Evolutionary conservation across 2,113 vertebrate species (phyloP), one percentile per base, ranked within the genome.

Genomic region (Indri indri): DNA sequence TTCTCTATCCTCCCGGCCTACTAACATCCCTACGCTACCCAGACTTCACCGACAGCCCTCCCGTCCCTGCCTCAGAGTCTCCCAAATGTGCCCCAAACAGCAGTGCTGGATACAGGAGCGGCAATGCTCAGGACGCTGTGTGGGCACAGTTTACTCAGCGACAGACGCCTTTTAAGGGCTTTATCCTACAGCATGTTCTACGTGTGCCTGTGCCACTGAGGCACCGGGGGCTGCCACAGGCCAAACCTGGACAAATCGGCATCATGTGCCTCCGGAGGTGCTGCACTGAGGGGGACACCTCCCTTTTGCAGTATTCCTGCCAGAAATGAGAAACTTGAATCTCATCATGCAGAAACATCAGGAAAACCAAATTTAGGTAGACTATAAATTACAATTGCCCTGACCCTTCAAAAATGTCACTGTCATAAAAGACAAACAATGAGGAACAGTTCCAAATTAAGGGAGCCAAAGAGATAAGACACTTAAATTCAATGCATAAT

Each of bases 71-170:
- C 25, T 9, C 42, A 0, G 20, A 23, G 66, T 50, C 85, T 61
- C 34, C 16, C 10, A 42, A 11, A 20, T 7, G 6, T 22, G 30
- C 6, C 16, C 42, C 27, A 12, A 6, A 30, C 9, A 16, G 27
- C 11, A 27, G 54, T 42, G 50, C 12, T n/a, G 25, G 61, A 65
- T 27, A 40, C 0, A 5, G 86, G 37, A 12, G 17, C 40, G 0
- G 11, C 7, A 6, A 40, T 0, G 0, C 16, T 25, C 50, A 34
- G 40, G 17, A 54, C 2, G 18, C 22, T 0, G 0, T 1, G 1
- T 1, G 22, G 54, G 22, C 12, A 7, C 8, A 45, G 45, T 37
- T 34, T 40, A 3, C 1, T 70, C 16, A 34, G 83, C 40, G 70
- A 52, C 20, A 4, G 6, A 3, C 25, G 10, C 47, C 76, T 77